Conservation (phyloP, 2,113 vertebrate genomes). For the Aplodontia rufa region DNA sequence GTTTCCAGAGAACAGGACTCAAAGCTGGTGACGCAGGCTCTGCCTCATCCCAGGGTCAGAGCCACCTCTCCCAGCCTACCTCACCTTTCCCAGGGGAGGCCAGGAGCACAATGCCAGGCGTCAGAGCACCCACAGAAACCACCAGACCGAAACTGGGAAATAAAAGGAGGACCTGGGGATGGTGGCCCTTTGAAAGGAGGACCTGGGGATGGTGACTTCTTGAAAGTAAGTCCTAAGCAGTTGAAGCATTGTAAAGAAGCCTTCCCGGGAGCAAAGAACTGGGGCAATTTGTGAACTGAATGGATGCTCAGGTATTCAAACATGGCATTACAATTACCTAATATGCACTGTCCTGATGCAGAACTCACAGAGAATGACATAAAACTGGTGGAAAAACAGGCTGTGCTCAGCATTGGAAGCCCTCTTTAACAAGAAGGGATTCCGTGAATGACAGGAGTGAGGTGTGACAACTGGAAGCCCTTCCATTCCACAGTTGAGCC, state of each 20-base stretch:
- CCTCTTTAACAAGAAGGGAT: background rate
- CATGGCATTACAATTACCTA: background rate
- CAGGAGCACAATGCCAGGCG: background rate
- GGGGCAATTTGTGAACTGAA: background rate
- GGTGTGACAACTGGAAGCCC: accelerated
- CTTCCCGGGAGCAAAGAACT: background rate
- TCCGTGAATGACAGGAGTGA: accelerated
- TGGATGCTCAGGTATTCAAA: background rate
- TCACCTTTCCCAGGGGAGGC: background rate
- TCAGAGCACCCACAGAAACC: accelerated
- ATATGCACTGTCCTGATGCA: background rate
- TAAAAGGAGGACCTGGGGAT: too few relatives aligned
- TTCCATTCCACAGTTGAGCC: background rate
- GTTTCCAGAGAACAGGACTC: background rate
- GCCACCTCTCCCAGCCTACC: background rate
- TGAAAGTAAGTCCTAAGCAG: accelerated
- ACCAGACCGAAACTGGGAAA: background rate
- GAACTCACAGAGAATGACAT: too few relatives aligned
- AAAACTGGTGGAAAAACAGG: too few relatives aligned
- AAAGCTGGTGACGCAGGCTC: accelerated
- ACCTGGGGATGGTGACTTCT: background rate
- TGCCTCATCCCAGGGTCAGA: background rate
- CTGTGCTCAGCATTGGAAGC: background rate
- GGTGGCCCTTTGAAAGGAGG: background rate
- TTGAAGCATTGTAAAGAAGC: background rate